Evolutionary conservation across 2,113 vertebrate genomes (phyloP).

Genomic region (Cheirogaleus medius): DNA sequence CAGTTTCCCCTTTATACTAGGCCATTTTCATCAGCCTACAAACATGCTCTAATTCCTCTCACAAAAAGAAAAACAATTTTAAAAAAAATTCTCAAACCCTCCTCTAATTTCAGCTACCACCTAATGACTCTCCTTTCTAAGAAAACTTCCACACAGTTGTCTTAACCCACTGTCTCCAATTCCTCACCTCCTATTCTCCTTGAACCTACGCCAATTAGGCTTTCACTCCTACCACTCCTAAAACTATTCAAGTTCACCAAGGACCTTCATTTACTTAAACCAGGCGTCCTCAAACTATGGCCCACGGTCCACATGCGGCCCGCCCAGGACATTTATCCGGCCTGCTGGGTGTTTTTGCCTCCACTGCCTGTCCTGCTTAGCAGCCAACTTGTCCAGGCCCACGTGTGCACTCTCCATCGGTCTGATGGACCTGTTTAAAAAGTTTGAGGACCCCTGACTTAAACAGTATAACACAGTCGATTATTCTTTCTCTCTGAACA

Average conservation of each 20-base stretch:
- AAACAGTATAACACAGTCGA: not conserved
- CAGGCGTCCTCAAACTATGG: too few species aligned
- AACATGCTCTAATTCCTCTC: not conserved
- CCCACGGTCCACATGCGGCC: too few species aligned
- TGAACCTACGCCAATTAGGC: not conserved
- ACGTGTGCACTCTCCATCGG: too few species aligned
- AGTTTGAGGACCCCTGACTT: too few species aligned
- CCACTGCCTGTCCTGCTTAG: too few species aligned
- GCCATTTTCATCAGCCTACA: not conserved
- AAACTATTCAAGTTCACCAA: not conserved
- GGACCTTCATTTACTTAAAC: not conserved
- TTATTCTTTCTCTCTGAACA: not conserved
- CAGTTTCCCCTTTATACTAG: not conserved
- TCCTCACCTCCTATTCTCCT: slow-evolving; percentile 29
- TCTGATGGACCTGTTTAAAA: too few species aligned
- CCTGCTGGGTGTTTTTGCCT: too few species aligned
- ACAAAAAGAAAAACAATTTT: not conserved
- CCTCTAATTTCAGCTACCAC: not conserved
- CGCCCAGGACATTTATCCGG: too few species aligned
- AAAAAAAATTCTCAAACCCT: not conserved
- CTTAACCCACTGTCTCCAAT: not conserved
- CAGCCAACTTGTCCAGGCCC: too few species aligned
- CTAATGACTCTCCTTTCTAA: not conserved
- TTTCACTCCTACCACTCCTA: not conserved
- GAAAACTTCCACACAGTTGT: not conserved